These are phyloP conservation scores for Nephrocerus scutellatus DNA, from an alignment of 2,888 invertebrate genomes.

Conservation along the genomic window DNA sequence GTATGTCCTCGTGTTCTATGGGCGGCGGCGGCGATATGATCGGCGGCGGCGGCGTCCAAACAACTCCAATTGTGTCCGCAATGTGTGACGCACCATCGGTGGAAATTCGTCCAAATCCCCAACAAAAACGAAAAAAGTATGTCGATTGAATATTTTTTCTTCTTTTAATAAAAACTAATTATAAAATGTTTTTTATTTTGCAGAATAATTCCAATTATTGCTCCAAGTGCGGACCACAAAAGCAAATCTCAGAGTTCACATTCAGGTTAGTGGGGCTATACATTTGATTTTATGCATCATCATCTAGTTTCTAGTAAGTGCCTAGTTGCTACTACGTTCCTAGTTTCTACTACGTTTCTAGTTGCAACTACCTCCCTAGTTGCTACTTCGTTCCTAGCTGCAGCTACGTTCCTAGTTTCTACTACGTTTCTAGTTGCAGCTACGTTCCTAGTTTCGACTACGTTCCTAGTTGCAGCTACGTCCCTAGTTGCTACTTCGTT, in stretches of 20 bases:
- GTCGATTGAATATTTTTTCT: conserved; percentile 10
- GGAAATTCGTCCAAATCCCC: conserved; percentile 43
- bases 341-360: too few species aligned
- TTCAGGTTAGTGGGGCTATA: conserved; percentile 14
- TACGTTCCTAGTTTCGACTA: too few species aligned
- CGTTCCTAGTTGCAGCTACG: too few species aligned
- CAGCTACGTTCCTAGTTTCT: too few species aligned
- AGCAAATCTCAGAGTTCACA: conserved; percentile 21
- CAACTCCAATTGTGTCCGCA: conserved; percentile 64
- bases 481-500: too few species aligned
- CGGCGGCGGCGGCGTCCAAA: too few species aligned
- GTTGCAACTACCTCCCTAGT: too few species aligned
- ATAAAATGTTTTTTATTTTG: conserved; percentile 9
- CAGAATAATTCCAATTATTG: conserved; percentile 34
- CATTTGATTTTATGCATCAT: not conserved
- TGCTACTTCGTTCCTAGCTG: too few species aligned
- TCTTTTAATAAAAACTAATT: not conserved
- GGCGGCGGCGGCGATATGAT: too few species aligned
- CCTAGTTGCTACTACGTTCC: too few species aligned
- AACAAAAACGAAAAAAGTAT: conserved; percentile 49
- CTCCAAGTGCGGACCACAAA: conserved; percentile 26
- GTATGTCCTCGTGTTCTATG: conserved; percentile 13
- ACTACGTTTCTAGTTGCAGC: too few species aligned
- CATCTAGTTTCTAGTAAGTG: too few species aligned
- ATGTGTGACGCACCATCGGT: conserved; percentile 58